Conservation (phyloP, 2,797 vertebrate genomes). For the Propithecus deckenii region DNA sequence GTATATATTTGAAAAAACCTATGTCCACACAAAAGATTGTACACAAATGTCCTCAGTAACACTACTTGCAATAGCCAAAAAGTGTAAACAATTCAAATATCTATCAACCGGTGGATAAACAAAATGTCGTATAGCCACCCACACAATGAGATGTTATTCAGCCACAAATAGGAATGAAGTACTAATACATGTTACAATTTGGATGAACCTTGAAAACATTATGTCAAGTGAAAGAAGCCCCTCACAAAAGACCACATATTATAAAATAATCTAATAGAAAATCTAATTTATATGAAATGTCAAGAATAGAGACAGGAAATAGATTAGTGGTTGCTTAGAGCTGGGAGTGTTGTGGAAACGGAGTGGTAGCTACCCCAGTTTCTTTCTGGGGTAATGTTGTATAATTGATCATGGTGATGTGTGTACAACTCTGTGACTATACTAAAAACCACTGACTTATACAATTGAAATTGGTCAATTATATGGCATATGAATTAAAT, state of each 20-base stretch:
- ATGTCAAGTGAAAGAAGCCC: not conserved
- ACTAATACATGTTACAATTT: not conserved
- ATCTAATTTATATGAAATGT: not conserved
- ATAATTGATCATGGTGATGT: not conserved
- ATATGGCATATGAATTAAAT: not conserved
- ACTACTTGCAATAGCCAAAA: not conserved
- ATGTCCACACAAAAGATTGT: not conserved
- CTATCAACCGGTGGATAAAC: not conserved
- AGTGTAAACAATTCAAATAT: not conserved
- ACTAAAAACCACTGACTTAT: not conserved
- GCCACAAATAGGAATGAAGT: not conserved
- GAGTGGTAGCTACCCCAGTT: not conserved
- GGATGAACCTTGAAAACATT: not conserved
- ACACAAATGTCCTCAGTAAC: not conserved
- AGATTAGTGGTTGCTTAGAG: not conserved
- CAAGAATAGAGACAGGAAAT: not conserved
- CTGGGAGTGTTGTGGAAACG: not conserved
- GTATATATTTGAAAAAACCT: not conserved
- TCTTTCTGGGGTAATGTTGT: not conserved
- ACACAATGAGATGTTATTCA: not conserved
- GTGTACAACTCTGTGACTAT: not conserved
- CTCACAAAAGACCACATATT: not conserved
- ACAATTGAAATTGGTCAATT: not conserved
- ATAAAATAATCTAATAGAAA: not conserved
- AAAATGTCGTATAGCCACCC: not conserved